Conservation (phyloP, 2,888 invertebrate species). For the Cephus rjabovi region DNA sequence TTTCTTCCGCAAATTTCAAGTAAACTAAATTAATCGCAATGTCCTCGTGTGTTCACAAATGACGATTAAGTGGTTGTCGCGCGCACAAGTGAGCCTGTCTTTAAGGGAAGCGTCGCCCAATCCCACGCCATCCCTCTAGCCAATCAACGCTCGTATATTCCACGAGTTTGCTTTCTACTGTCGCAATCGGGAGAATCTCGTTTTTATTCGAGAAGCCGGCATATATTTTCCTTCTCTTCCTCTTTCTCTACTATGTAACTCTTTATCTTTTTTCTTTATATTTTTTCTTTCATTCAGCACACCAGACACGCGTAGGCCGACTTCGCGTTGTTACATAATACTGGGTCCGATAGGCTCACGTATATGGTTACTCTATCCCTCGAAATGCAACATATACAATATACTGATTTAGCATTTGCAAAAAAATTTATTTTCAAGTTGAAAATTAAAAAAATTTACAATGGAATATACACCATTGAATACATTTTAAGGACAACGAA, state of each 20-base stretch:
- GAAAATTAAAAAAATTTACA: not conserved
- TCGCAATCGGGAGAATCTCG: constrained; percentile 11
- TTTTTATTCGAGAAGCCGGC: not conserved
- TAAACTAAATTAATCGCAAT: not conserved
- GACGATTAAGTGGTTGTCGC: constrained; percentile 31
- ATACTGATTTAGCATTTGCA: no score
- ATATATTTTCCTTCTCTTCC: not conserved
- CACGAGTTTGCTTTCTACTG: constrained; percentile 26
- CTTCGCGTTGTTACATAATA: not conserved
- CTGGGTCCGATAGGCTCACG: not conserved
- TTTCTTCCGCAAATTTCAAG: not conserved
- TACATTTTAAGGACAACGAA: not conserved
- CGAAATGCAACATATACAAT: not conserved
- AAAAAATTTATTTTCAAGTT: no score
- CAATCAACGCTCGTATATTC: constrained; percentile 11
- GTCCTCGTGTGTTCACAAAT: constrained; percentile 12
- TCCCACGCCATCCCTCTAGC: constrained; percentile 29
- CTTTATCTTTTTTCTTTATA: not conserved
- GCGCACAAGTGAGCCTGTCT: constrained; percentile 33
- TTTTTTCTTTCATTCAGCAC: not conserved
- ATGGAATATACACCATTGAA: not conserved
- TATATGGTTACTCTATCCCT: not conserved
- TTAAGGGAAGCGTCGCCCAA: constrained; percentile 32
- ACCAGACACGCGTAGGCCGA: not conserved
- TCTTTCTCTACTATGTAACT: not conserved